A percentile compares a stretch with the other conserved stretches of the same genome.
These are phyloP conservation scores for Galaxea fascicularis DNA, from an alignment of 92 coral and sea anemone genomes.

Conservation along the genomic window DNA sequence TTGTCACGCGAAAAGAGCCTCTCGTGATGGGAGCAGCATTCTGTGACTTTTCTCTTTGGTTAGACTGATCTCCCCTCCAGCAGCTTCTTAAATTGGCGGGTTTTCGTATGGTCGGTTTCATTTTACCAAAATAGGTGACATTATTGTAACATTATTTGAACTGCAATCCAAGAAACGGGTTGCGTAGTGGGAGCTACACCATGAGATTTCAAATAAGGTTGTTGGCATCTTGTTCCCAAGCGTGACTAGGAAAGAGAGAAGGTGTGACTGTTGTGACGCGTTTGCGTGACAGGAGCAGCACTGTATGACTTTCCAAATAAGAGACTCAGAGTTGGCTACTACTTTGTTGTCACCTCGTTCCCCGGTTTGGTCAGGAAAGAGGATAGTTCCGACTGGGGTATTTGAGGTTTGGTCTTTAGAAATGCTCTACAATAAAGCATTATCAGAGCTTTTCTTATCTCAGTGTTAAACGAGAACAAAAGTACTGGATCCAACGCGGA, in stretches of 20 bases:
- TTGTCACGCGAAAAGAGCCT: not conserved
- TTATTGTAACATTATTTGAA: too few species aligned
- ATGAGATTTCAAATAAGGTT: too few species aligned
- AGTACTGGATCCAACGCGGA: constrained; percentile 87
- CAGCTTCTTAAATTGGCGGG: too few species aligned
- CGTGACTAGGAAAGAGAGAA: too few species aligned
- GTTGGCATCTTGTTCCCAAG: too few species aligned
- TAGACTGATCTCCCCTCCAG: not conserved
- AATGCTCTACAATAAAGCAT: constrained; percentile 70
- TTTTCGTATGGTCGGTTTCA: not conserved
- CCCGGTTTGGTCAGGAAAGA: constrained; percentile 11
- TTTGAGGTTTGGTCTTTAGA: constrained; percentile 8
- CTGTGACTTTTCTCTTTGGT: not conserved
- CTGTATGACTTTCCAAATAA: not conserved
- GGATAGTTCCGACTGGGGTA: constrained; percentile 34
- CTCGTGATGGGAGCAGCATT: not conserved
- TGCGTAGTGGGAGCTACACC: too few species aligned
- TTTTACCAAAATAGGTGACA: too few species aligned
- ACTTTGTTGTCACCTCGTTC: not conserved
- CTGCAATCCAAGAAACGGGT: too few species aligned
- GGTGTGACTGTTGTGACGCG: not conserved
- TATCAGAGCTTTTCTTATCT: constrained; percentile 77
- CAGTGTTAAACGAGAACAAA: constrained; percentile 81
- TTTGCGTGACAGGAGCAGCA: not conserved
- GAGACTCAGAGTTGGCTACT: not conserved